Evolutionary conservation across 2,113 vertebrate genomes (phyloP).

Genomic region (Ancistrus triradiatus): DNA sequence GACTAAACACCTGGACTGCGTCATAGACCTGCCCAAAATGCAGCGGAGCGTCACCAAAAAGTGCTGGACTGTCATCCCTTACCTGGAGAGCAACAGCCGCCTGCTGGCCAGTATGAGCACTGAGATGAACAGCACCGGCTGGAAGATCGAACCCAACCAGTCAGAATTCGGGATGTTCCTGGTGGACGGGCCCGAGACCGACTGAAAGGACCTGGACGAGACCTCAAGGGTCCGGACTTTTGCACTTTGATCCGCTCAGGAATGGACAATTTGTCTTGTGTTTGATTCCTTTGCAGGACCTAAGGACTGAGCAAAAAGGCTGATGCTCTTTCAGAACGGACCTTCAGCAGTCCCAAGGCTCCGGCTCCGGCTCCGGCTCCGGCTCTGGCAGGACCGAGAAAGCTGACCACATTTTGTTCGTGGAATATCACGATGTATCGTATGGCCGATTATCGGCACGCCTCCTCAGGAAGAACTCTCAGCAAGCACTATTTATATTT

Average conservation of each 20-base stretch:
- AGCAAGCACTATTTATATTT: background rate
- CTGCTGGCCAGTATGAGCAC: conserved; percentile 36
- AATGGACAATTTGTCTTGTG: too few species aligned
- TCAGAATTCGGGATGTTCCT: conserved; percentile 63
- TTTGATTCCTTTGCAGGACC: too few species aligned
- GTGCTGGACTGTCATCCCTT: conserved; percentile 52
- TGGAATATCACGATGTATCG: background rate
- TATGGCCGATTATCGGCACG: background rate
- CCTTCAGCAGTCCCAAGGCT: too few species aligned
- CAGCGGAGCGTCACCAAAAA: background rate
- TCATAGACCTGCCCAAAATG: conserved; percentile 25
- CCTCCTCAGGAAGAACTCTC: background rate
- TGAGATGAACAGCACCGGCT: fast-evolving
- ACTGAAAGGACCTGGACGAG: background rate
- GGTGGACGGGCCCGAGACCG: conserved; percentile 25
- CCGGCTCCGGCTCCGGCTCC: too few species aligned
- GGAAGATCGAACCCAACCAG: conserved; percentile 38
- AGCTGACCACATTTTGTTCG: background rate
- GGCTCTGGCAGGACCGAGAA: too few species aligned
- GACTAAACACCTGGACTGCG: conserved; percentile 40
- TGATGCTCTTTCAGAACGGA: too few species aligned
- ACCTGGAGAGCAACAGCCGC: fast-evolving
- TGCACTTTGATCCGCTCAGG: too few species aligned
- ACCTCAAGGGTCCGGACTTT: background rate
- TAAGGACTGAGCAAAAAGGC: too few species aligned